phyloP scores from a whole-genome alignment of 2,797 vertebrate species.

The Balearica regulorum region DNA sequence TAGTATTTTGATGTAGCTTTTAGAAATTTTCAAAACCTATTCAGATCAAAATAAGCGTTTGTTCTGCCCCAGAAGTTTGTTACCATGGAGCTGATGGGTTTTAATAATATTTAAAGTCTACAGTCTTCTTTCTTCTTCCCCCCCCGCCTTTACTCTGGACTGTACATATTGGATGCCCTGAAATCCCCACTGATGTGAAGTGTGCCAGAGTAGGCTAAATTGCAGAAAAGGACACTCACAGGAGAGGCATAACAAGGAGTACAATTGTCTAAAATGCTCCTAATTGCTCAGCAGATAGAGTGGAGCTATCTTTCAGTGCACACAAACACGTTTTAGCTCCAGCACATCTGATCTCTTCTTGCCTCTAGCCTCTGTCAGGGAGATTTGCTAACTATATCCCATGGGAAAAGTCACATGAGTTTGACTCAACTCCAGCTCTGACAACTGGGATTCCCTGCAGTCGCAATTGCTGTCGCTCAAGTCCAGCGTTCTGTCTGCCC shows the following conservation, averaged over 20 bases:
- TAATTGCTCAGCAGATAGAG: conserved; percentile 72
- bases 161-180: background rate
- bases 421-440: conserved; percentile 73
- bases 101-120: background rate
- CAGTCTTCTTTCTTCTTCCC: background rate
- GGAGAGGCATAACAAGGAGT: background rate
- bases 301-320: conserved; percentile 36
- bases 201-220: background rate
- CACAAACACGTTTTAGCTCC: conserved; percentile 62
- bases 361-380: conserved; percentile 79
- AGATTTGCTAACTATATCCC: conserved; percentile 79
- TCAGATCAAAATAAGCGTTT: background rate
- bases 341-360: conserved; percentile 74
- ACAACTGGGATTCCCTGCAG: conserved; percentile 76
- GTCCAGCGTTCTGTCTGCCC: conserved; percentile 55
- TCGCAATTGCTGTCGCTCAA: conserved; percentile 72
- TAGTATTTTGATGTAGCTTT: background rate
- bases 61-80: background rate
- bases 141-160: background rate
- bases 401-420: conserved; percentile 69
- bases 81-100: background rate
- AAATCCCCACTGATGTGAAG: background rate
- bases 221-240: background rate
- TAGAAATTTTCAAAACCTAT: background rate
- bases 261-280: conserved; percentile 26